Evolutionary conservation across 2,113 vertebrate species (phyloP).

Genomic region (Origma solitaria): DNA sequence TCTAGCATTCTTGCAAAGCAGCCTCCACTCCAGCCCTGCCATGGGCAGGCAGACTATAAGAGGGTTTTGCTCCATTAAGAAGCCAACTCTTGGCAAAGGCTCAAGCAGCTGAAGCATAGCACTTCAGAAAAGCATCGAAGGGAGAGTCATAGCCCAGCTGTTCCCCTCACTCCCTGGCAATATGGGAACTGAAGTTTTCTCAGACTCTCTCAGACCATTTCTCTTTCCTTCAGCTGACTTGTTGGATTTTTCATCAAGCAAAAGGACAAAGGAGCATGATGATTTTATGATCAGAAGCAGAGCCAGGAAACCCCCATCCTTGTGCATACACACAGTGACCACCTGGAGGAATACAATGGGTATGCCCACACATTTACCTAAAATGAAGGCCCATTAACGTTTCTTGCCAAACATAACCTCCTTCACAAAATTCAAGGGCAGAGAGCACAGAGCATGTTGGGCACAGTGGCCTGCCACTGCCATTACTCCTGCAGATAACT

Average conservation of each 20-base stretch:
- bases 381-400: not conserved
- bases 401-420: not conserved
- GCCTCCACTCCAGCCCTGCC: not conserved
- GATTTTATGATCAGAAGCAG: not conserved
- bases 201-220: not conserved
- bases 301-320: not conserved
- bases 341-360: not conserved
- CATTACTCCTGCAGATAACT: not conserved
- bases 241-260: not conserved
- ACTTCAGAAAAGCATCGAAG: not conserved
- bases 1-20: not conserved
- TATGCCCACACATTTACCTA: rapidly evolving
- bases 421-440: not conserved
- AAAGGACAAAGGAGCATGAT: not conserved
- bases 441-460: rapidly evolving
- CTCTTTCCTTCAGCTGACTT: not conserved
- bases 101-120: not conserved
- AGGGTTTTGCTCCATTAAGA: not conserved
- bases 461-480: not conserved
- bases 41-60: not conserved
- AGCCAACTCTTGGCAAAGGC: not conserved
- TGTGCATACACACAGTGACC: not conserved
- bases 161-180: not conserved
- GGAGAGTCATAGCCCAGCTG: not conserved
- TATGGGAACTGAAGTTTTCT: not conserved